A percentile compares a stretch with the other conserved stretches of the same genome.
Conservation (phyloP, 1,140 invertebrate genomes). For the Ctenoplectra terminalis region DNA sequence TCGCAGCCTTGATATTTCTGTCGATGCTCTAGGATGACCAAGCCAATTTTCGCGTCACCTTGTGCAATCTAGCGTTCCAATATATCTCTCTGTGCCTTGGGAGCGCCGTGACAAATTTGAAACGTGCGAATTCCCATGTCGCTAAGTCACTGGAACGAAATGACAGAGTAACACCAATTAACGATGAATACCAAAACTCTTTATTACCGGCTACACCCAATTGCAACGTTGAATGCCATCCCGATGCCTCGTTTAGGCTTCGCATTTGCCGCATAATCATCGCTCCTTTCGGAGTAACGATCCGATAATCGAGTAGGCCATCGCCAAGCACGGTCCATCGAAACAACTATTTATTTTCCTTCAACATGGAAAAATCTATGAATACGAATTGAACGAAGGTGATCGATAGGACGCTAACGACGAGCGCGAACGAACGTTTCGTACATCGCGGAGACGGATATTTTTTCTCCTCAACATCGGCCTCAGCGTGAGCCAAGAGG, state of each 20-base stretch:
- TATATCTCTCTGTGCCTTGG: slow-evolving; percentile 3
- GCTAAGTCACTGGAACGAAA: no score
- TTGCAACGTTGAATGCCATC: background rate
- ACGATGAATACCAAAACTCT: background rate
- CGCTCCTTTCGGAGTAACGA: background rate
- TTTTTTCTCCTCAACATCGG: slow-evolving; percentile 9
- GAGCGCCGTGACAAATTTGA: slow-evolving; percentile 48
- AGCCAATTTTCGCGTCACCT: slow-evolving; percentile 58
- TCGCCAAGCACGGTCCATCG: background rate
- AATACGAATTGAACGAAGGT: background rate
- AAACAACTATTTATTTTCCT: slow-evolving; percentile 11
- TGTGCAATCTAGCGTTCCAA: background rate
- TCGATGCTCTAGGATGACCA: slow-evolving; percentile 56
- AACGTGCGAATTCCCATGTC: background rate
- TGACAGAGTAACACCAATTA: background rate
- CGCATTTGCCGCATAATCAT: background rate
- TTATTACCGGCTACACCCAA: background rate
- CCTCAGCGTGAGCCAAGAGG: slow-evolving; percentile 39
- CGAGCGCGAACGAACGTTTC: slow-evolving; percentile 2
- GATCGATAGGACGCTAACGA: slow-evolving; percentile 8
- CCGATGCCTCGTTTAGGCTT: background rate
- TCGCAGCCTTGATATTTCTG: slow-evolving; percentile 62
- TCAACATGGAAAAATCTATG: background rate
- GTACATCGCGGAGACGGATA: slow-evolving; percentile 7
- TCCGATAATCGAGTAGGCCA: no score